Evolutionary conservation across 2,888 invertebrate genomes (phyloP).

Genomic region (Amphipyra tragopoginis): DNA sequence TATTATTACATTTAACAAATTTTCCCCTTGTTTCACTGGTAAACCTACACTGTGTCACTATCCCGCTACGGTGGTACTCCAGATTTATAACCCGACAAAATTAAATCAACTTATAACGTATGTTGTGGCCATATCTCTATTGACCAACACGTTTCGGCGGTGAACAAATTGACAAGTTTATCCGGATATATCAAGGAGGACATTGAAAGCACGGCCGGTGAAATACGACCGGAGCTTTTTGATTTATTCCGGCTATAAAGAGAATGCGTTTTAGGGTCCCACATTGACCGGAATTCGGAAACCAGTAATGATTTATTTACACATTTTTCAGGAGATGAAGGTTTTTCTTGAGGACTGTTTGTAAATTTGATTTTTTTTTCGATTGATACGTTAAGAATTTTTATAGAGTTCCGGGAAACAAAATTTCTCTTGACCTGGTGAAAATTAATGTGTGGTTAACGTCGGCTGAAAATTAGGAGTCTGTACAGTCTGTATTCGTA

Average conservation of each 20-base stretch:
- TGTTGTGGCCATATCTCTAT: slow-evolving; percentile 65
- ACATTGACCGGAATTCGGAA: slow-evolving; percentile 39
- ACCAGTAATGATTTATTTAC: slow-evolving; percentile 20
- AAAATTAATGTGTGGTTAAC: neutral
- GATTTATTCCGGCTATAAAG: slow-evolving; percentile 71
- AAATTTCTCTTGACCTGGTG: too few relatives aligned
- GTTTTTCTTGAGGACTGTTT: neutral
- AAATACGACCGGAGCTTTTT: slow-evolving; percentile 58
- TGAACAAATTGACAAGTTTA: slow-evolving; percentile 77
- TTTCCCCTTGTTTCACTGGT: slow-evolving; percentile 29
- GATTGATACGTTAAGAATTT: slow-evolving; percentile 1
- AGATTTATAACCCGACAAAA: slow-evolving; percentile 82
- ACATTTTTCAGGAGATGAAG: neutral
- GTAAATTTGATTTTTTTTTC: slow-evolving; percentile 1
- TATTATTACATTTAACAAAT: too few relatives aligned
- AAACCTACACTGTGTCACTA: slow-evolving; percentile 48
- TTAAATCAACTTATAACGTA: slow-evolving; percentile 76
- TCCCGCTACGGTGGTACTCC: slow-evolving; percentile 53
- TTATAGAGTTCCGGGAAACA: neutral
- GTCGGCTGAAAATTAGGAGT: slow-evolving; percentile 1
- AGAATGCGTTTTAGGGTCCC: slow-evolving; percentile 66
- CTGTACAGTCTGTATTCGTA: neutral
- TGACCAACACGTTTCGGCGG: slow-evolving; percentile 70
- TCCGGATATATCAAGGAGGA: slow-evolving; percentile 72
- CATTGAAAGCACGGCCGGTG: slow-evolving; percentile 61